Conservation (phyloP, 2,113 vertebrate species). For the Trogon melanurus region DNA sequence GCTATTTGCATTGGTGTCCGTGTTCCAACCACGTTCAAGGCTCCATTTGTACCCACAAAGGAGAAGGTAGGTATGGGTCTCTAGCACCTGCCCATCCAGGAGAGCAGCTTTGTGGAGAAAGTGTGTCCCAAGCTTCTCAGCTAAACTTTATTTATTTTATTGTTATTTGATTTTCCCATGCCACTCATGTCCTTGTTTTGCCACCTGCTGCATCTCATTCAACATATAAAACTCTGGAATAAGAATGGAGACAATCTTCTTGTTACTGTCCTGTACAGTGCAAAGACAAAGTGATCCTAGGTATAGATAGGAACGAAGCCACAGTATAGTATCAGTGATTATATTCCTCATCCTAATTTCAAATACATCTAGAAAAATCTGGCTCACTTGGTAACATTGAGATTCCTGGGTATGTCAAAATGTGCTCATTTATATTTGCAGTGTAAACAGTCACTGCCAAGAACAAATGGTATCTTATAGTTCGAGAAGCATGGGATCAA, state of each 20-base stretch:
- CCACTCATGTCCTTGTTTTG: not conserved
- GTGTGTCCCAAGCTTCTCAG: not conserved
- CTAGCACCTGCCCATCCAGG: not conserved
- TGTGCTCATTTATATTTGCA: not conserved
- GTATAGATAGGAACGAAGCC: not conserved
- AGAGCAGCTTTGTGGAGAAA: not conserved
- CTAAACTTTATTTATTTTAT: not conserved
- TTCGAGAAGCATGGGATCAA: not conserved
- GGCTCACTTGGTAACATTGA: not conserved
- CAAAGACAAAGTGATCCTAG: not conserved
- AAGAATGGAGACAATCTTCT: constrained; percentile 8
- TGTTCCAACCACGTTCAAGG: not conserved
- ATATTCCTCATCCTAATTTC: not conserved
- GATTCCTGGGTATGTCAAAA: not conserved
- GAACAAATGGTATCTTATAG: constrained; percentile 8
- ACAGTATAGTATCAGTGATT: not conserved
- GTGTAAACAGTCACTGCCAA: not conserved
- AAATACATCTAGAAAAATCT: not conserved
- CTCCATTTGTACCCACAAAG: not conserved
- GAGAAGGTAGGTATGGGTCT: not conserved
- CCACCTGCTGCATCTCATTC: constrained; percentile 11
- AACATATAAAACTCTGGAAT: not conserved
- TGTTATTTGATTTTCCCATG: not conserved
- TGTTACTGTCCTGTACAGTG: not conserved
- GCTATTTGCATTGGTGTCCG: not conserved